Evolutionary conservation across 1,140 invertebrate genomes (phyloP).

Genomic region (Zaprionus ghesquierei): DNA sequence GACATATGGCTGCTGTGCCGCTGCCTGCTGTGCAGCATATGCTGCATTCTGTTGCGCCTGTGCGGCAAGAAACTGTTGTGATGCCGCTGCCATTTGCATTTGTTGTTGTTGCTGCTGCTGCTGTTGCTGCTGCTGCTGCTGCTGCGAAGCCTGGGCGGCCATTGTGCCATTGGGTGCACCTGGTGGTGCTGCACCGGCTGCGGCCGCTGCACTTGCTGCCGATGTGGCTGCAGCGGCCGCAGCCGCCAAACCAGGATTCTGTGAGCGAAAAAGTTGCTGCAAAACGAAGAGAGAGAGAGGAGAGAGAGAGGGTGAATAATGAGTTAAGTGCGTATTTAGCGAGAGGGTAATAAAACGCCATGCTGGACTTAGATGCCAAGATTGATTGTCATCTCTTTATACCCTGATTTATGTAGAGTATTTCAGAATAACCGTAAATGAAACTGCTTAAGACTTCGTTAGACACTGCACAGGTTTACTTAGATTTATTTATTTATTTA

Average conservation of each 20-base stretch:
- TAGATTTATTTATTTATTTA: background rate
- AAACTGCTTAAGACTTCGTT: background rate
- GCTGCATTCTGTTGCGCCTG: constrained; percentile 82
- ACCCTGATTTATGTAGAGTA: background rate
- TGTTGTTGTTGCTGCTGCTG: constrained; percentile 68
- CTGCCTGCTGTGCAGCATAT: constrained; percentile 86
- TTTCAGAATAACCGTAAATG: background rate
- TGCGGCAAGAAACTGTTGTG: constrained; percentile 84
- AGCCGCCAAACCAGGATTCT: constrained; percentile 86
- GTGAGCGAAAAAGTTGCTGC: constrained; percentile 93
- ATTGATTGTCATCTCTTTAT: background rate
- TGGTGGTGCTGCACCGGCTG: constrained; percentile 87
- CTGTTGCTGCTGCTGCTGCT: constrained; percentile 84
- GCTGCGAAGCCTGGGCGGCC: constrained; percentile 67
- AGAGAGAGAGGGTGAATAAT: background rate
- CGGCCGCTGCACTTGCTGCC: constrained; percentile 86
- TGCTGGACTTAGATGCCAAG: background rate
- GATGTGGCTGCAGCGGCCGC: constrained; percentile 85
- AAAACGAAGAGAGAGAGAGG: constrained; percentile 44
- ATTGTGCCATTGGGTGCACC: constrained; percentile 84
- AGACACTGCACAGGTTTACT: background rate
- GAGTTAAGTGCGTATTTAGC: background rate
- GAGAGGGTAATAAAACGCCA: background rate
- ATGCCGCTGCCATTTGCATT: constrained; percentile 86
- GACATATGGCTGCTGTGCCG: constrained; percentile 88